Base-by-base conservation (phyloP, 2,888 invertebrate species). In the Sinodicranocentrus sp. region DNA sequence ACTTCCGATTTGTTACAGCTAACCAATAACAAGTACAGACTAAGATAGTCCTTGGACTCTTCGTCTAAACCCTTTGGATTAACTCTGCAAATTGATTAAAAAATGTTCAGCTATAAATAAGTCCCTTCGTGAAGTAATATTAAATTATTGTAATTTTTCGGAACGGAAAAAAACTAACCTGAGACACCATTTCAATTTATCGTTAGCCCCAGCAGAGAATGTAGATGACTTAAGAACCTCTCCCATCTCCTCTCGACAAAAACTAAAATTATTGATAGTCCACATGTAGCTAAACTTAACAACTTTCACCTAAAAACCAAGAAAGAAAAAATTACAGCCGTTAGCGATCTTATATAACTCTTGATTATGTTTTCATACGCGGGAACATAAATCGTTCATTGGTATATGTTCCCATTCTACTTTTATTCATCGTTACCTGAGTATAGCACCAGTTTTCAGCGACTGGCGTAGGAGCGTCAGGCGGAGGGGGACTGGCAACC, bases 281-380 rank as follows among this genome's bases (percentile, higher is more conserved):
- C 99, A 99, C 97, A 99, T 99, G 92, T 99, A 99, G 92, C 98
- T 98, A 94, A 99, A 99, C 93, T 99, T 99, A 90, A 99, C 98
- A 92, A 99, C 99, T 95, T 99, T 99, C 91, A 99, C 98, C 98
- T 98, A 94, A 25, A 89, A 89, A 79, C 28, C 25, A 48, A 33
- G 33, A 33, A n/a, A n/a, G n/a, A n/a, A n/a, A n/a, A n/a, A n/a
- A n/a, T n/a, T n/a, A n/a, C n/a, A n/a, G n/a, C n/a, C n/a, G n/a
- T n/a, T n/a, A n/a, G n/a, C n/a, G n/a, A n/a, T n/a, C n/a, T n/a
- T n/a, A n/a, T n/a, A n/a, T n/a, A n/a, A n/a, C n/a, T n/a, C n/a
- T n/a, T n/a, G n/a, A n/a, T n/a, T n/a, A n/a, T n/a, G n/a, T n/a
- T n/a, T n/a, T n/a, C n/a, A n/a, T n/a, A n/a, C n/a, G n/a, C n/a